Evolutionary conservation across 53 echinoderm and acorn worm species (phyloP).

Genomic region (Hippasteria phrygiana): DNA sequence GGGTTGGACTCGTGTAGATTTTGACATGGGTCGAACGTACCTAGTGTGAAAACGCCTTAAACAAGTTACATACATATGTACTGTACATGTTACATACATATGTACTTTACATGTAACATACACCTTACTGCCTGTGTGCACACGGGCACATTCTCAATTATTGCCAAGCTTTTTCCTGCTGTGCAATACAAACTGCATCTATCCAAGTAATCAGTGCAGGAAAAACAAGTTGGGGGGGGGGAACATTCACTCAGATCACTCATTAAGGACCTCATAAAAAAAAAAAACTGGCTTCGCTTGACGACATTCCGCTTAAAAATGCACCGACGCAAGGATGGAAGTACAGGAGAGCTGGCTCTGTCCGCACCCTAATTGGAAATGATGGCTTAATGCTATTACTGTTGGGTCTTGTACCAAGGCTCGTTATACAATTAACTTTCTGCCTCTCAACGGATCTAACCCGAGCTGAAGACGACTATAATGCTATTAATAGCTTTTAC

Average conservation of each 20-base stretch:
- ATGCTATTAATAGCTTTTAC: constrained; percentile 6
- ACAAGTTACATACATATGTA: too few relatives aligned
- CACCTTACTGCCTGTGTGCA: too few relatives aligned
- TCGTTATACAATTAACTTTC: constrained; percentile 3
- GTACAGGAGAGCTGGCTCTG: neutral
- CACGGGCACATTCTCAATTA: too few relatives aligned
- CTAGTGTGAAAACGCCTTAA: too few relatives aligned
- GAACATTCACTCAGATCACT: neutral
- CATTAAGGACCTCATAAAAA: neutral
- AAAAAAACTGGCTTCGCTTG: neutral
- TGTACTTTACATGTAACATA: too few relatives aligned
- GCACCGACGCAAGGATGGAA: neutral
- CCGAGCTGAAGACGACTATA: neutral
- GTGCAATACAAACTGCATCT: neutral
- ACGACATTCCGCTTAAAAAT: neutral
- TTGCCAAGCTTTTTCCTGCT: neutral
- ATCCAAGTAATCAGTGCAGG: neutral
- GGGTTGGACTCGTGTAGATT: too few relatives aligned
- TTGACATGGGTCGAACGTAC: too few relatives aligned
- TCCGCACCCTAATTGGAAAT: neutral
- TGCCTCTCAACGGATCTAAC: neutral
- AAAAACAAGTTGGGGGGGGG: neutral
- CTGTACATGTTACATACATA: too few relatives aligned
- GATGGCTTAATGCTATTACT: constrained; percentile 9
- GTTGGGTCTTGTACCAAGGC: neutral